Evolutionary conservation across 2,888 invertebrate species (phyloP).

Genomic region (Ischnura elegans): DNA sequence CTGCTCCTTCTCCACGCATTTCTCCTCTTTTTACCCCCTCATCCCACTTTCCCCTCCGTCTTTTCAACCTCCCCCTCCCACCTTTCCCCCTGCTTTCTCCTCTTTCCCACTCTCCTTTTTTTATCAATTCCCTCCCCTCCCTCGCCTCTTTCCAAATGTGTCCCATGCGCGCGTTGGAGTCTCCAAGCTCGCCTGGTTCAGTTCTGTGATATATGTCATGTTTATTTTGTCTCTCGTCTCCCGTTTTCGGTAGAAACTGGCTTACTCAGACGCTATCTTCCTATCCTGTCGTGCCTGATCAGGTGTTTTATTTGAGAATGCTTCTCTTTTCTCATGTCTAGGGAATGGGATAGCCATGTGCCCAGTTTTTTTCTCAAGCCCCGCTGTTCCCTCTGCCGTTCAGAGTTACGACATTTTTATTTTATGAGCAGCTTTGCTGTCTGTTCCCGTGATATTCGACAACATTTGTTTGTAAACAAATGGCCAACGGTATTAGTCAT

Average conservation of each 20-base stretch:
- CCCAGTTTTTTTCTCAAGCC: neutral
- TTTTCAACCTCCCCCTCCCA: neutral
- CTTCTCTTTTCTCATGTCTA: too few relatives aligned
- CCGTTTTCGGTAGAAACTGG: neutral
- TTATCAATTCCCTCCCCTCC: neutral
- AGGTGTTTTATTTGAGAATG: neutral
- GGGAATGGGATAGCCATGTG: neutral
- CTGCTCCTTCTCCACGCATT: neutral
- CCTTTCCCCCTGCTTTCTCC: neutral
- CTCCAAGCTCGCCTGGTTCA: neutral
- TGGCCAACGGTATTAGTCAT: too few relatives aligned
- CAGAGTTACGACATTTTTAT: neutral
- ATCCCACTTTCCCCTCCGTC: neutral
- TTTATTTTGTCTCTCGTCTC: conserved; percentile 5
- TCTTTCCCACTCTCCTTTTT: neutral
- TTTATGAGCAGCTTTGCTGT: neutral
- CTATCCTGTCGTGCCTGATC: neutral
- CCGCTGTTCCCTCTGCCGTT: neutral
- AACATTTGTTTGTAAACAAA: too few relatives aligned
- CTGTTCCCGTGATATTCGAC: too few relatives aligned
- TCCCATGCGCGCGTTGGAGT: neutral
- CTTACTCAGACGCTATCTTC: neutral
- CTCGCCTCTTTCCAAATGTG: neutral
- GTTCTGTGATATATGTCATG: conserved; percentile 3
- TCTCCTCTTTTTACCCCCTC: neutral